A percentile compares a stretch with the other conserved stretches of the same genome.
Evolutionary conservation across 2,113 vertebrate species (phyloP).

Genomic region (Nibea coibor): DNA sequence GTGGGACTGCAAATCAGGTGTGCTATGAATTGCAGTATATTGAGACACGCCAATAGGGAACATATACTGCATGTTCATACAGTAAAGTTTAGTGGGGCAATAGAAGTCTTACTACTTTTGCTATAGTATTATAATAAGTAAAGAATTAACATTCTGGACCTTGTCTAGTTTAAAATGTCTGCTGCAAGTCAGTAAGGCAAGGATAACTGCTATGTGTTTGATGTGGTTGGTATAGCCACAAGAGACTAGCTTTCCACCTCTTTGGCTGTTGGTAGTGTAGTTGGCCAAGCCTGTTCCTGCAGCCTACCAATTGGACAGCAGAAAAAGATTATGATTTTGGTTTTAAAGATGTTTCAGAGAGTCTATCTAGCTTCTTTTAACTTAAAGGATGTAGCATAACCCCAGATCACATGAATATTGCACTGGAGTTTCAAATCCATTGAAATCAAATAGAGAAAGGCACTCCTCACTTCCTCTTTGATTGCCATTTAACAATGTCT

Average conservation of each 20-base stretch:
- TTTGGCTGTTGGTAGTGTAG: not conserved
- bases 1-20: constrained; percentile 51
- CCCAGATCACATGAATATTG: not conserved
- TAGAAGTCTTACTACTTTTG: not conserved
- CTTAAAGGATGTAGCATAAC: not conserved
- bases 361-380: not conserved
- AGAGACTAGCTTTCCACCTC: not conserved
- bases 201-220: not conserved
- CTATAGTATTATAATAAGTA: too few species aligned
- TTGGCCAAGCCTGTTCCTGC: too few species aligned
- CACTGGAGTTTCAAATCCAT: not conserved
- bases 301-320: not conserved
- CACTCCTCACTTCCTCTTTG: not conserved
- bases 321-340: too few species aligned
- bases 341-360: not conserved
- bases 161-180: not conserved
- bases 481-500: not conserved
- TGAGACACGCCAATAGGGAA: constrained; percentile 45
- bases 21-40: constrained; percentile 60
- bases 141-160: not conserved
- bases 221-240: not conserved
- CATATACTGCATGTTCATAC: constrained; percentile 17
- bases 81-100: not conserved
- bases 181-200: not conserved
- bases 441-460: not conserved